Conservation (phyloP, 2,888 invertebrate species). For the Meteorus cinctellus region DNA sequence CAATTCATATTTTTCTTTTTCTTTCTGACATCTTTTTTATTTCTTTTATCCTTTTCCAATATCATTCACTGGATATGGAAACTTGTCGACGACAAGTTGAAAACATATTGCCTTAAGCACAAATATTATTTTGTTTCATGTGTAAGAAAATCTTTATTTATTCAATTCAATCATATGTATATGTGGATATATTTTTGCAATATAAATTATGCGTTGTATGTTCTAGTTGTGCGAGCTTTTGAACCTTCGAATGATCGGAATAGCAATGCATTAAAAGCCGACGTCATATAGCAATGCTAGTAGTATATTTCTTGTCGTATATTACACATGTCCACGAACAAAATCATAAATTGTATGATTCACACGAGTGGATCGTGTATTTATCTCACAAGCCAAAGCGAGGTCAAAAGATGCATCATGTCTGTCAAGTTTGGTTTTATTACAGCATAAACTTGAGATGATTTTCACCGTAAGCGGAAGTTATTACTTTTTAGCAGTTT, state of each 20-base stretch:
- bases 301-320: neutral
- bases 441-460: neutral
- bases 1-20: neutral
- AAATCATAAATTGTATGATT: constrained; percentile 9
- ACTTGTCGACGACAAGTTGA: no score
- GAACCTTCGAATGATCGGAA: constrained; percentile 44
- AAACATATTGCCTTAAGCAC: no score
- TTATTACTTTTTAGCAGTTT: neutral
- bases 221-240: neutral
- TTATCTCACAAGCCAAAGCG: neutral
- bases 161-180: neutral
- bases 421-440: neutral
- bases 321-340: neutral
- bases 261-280: constrained; percentile 51
- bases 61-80: no score
- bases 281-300: neutral
- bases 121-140: neutral
- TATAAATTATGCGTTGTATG: neutral
- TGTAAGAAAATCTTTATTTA: neutral
- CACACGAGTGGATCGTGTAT: neutral
- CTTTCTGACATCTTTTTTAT: no score
- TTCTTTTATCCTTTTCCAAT: no score
- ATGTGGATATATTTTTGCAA: neutral
- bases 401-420: neutral
- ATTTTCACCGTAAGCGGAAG: neutral